Evolutionary conservation across 2,888 invertebrate genomes (phyloP), one percentile per base, ranked within the genome.

Genomic region (Nomada fucata): DNA sequence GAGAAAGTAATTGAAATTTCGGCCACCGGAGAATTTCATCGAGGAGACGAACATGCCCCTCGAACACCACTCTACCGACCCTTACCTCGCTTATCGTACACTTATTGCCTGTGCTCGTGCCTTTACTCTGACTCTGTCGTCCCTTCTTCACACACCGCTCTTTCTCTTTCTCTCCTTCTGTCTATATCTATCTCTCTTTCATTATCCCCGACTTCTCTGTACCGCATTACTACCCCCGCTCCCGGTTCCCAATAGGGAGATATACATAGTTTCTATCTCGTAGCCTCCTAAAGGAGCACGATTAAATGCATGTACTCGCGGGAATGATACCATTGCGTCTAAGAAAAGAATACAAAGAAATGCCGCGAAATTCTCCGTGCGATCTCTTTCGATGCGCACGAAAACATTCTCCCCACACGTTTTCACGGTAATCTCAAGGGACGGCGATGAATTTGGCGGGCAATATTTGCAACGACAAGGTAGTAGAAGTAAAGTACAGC

Each of bases 91-190:
- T 55, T 18, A 53, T 47, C 63, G 44, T 72, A 64, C 69, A 69
- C 42, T 67, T 61, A 44, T 44, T 42, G 74, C 67, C 79, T 82
- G 50, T 57, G 79, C 79, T 74, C 65, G 20, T 65, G 44, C 70
- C 74, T 61, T 76, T 64, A 79, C 55, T 82, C 52, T 76, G 57
- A 79, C 64, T 73, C 61, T 83, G 20, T 73, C 10, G 26, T 42
- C 59, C 61, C 55, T 42, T 47, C 0, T 13, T 29, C 47, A 29
- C n/a, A 7, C 18, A 18, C 23, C n/a, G 18, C 59, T 53, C 50
- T 63, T 50, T 74, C 53, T 74, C 53, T 55, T 26, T 59, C 61
- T 77, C 53, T 61, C 64, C 76, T 36, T 72, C 59, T 55, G 61
- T 61, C 68, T 47, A 44, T 44, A 36, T 65, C 42, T 79, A 52